Base-by-base conservation (phyloP, 92 coral and sea anemone species). In the Umimayanthus kanabou region DNA sequence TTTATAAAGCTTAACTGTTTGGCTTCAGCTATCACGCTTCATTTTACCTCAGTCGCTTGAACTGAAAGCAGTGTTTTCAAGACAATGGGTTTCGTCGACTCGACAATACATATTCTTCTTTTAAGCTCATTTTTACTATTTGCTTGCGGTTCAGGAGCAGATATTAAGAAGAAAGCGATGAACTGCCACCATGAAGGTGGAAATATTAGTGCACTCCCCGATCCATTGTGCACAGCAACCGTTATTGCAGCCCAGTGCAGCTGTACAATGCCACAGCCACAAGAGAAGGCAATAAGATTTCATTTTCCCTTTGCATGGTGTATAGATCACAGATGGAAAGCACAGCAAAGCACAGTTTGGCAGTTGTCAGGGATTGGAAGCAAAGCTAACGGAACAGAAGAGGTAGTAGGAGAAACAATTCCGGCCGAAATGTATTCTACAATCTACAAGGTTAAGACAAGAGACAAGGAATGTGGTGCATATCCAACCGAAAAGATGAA, bases 231-330 rank as follows among this genome's bases (percentile, higher is more conserved):
- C 33, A 45, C 61, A 4, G 82, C 82, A 25, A 78, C 65, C 5
- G 82, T 49, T 26, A 49, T 45, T 26, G 82, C 10, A 2, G 82
- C 82, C 2, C 82, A 78, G 39, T 78, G 82, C 37, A 78, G 66
- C 61, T 78, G 82, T 78, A n/a, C 33, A 20, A 23, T 78, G 30
- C 65, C 2, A 3, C 55, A 23, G 50, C 13, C 1, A 47, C 50
- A 47, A 47, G 50, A 11, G 18, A 25, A 8, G 16, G 29, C 26
- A 7, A n/a, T 0, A 25, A n/a, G 4, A 13, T 15, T 25, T 0
- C 6, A 2, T 20, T 9, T 75, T 4, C 61, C 65, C 2, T 78
- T 78, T 50, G 57, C 82, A 29, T 26, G 47, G 64, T 78, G 82
- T 49, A 2, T 25, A 16, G 39, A 49, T 26, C 37, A 33, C 37